Conservation (phyloP, 2,797 vertebrate genomes). For the Pangasius krempfi region DNA sequence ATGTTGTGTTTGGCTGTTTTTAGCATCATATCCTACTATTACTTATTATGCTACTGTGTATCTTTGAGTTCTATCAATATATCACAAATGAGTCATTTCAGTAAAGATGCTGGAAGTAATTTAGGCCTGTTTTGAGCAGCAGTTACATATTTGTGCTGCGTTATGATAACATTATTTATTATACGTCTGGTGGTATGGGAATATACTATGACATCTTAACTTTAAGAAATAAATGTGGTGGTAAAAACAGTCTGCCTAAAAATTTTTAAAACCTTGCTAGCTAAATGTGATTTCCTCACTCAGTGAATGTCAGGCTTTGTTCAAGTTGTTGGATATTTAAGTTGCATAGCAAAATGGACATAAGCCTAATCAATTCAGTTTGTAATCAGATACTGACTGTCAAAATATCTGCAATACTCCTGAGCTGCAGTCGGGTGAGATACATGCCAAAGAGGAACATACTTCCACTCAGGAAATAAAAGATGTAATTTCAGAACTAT, state of each 20-base stretch:
- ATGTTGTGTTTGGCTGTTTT: constrained; percentile 7
- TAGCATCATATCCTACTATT: background rate
- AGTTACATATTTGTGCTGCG: background rate
- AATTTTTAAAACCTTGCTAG: background rate
- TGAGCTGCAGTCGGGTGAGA: background rate
- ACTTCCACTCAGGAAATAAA: background rate
- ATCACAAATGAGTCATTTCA: background rate
- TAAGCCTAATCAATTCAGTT: background rate
- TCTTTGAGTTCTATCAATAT: background rate
- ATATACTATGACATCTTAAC: background rate
- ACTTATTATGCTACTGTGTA: background rate
- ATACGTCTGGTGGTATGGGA: background rate
- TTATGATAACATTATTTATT: background rate
- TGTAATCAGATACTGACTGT: background rate
- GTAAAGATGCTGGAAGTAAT: background rate
- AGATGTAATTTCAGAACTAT: background rate
- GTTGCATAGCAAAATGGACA: background rate
- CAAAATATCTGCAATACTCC: background rate
- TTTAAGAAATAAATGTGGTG: background rate
- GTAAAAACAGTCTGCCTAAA: background rate
- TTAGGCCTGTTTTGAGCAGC: background rate
- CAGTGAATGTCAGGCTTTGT: background rate
- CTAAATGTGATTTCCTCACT: background rate
- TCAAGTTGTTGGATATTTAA: background rate
- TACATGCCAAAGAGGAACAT: background rate